These are phyloP conservation scores for Megalurothrips usitatus DNA, from an alignment of 2,888 invertebrate genomes.

Conservation along the genomic window DNA sequence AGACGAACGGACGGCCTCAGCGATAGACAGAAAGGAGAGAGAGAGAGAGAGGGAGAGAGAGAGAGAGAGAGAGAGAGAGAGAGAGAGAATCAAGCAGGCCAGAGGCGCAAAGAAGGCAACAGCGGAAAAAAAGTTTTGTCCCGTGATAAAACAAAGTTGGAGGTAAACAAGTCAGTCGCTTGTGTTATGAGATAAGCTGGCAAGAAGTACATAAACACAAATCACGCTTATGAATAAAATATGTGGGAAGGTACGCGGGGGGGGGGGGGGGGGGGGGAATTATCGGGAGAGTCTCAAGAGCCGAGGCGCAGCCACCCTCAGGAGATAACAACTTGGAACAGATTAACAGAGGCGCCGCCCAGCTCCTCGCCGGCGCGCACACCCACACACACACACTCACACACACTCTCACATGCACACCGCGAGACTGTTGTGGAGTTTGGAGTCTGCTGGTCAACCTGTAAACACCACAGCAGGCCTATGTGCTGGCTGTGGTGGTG, in stretches of 20 bases:
- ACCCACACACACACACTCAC: too few species aligned
- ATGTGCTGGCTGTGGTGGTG: too few species aligned
- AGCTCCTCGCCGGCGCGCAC: too few species aligned
- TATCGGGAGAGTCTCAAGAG: neutral
- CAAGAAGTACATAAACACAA: constrained; percentile 17
- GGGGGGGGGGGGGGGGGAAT: neutral
- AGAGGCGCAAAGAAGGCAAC: constrained; percentile 11
- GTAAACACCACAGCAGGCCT: too few species aligned
- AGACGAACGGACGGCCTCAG: too few species aligned
- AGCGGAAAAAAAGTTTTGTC: constrained; percentile 4
- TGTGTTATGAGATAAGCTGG: constrained; percentile 22
- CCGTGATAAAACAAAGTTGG: constrained; percentile 25
- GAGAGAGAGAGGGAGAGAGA: neutral
- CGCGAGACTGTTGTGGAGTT: too few species aligned
- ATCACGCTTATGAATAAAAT: constrained; percentile 27
- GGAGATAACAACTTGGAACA: neutral
- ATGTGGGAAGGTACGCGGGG: neutral
- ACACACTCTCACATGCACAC: too few species aligned
- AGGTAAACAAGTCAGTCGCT: neutral
- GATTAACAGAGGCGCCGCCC: neutral
- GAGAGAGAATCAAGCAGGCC: neutral
- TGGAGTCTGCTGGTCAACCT: too few species aligned
- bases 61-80: neutral
- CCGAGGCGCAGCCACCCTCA: neutral
- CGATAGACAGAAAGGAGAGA: neutral